Conservation (phyloP, 2,888 invertebrate genomes). For the Andrena hattorfiana region DNA sequence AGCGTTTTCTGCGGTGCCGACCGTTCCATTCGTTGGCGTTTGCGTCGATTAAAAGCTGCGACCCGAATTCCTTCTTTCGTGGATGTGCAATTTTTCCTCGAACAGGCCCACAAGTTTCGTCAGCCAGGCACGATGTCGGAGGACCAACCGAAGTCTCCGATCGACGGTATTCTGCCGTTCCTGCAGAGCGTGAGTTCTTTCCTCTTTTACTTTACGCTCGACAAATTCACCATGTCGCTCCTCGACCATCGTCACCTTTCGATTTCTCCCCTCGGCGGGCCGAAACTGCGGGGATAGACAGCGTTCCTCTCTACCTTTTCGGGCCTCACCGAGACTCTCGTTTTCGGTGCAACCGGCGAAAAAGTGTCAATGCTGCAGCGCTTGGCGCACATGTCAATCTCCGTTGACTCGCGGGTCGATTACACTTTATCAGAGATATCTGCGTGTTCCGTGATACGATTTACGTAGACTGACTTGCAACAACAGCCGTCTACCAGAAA, state of each 20-base stretch:
- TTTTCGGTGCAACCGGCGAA: conserved; percentile 36
- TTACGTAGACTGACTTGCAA: not conserved
- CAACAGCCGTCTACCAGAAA: not conserved
- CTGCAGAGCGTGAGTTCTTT: conserved; percentile 90
- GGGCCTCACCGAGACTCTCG: conserved; percentile 15
- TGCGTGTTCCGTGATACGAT: not conserved
- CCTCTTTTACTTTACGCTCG: not conserved
- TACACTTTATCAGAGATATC: not conserved
- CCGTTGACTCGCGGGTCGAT: not conserved
- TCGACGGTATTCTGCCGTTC: conserved; percentile 92
- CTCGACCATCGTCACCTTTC: not conserved
- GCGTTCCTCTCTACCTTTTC: conserved; percentile 1
- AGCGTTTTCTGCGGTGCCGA: conserved; percentile 1
- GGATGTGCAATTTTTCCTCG: conserved; percentile 53
- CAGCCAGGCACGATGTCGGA: conserved; percentile 86
- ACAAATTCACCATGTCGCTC: not conserved
- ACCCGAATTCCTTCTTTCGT: conserved; percentile 42
- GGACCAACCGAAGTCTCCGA: conserved; percentile 90
- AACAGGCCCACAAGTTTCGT: not conserved
- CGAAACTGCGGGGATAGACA: not conserved
- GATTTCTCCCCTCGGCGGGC: not conserved
- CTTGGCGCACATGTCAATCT: conserved; percentile 17
- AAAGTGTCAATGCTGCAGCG: conserved; percentile 17
- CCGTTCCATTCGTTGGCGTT: not conserved
- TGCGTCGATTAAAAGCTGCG: conserved; percentile 22